phyloP scores from a whole-genome alignment of 2,113 vertebrate species.

The Zapus hudsonius region DNA sequence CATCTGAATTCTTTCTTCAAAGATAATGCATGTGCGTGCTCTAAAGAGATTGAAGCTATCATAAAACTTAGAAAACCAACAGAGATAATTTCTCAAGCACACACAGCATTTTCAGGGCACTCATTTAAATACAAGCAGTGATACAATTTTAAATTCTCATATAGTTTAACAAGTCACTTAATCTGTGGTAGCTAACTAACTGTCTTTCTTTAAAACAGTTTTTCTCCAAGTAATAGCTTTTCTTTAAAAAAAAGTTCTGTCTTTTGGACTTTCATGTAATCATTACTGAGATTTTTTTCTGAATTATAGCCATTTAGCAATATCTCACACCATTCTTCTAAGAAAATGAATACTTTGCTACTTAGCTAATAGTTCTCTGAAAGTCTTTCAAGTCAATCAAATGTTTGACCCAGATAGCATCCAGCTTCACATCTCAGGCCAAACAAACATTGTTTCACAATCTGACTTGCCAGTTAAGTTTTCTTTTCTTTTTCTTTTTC shows the following conservation, averaged over 20 bases:
- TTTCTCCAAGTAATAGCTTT: not conserved
- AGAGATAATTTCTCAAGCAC: constrained; percentile 7
- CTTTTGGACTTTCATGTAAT: not conserved
- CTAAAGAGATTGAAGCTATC: not conserved
- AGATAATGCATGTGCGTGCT: constrained; percentile 43
- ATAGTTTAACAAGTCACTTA: constrained; percentile 38
- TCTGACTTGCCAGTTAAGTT: too few species aligned
- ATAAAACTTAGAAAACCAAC: not conserved
- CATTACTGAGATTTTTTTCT: constrained; percentile 33
- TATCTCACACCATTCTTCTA: not conserved
- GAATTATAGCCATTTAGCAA: constrained; percentile 14
- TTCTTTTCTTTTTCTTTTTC: too few species aligned
- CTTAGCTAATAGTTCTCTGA: constrained; percentile 42
- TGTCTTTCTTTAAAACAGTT: not conserved
- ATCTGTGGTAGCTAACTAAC: not conserved
- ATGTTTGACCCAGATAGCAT: constrained; percentile 36
- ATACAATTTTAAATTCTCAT: constrained; percentile 22
- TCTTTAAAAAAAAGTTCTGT: constrained; percentile 30
- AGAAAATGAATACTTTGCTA: constrained; percentile 19
- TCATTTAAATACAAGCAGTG: not conserved
- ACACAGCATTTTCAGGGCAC: not conserved
- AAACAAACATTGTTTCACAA: constrained; percentile 7
- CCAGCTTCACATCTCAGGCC: not conserved
- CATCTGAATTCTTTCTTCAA: constrained; percentile 56
- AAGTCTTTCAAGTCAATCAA: not conserved